Conservation (phyloP, 2,113 vertebrate genomes). For the Vimba vimba region DNA sequence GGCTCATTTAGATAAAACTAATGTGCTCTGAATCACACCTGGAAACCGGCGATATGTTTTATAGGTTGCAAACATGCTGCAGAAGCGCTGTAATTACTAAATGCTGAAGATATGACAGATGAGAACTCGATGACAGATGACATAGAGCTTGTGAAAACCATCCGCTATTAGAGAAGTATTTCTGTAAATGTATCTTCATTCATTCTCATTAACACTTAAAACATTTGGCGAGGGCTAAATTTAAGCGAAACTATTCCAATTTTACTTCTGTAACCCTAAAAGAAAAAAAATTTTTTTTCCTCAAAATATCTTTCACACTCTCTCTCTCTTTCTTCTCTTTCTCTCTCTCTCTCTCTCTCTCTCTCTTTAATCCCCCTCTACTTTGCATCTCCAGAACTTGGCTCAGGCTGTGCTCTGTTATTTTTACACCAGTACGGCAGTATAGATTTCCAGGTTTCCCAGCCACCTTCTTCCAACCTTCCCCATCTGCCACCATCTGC, state of each 20-base stretch:
- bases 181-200: conserved; percentile 33
- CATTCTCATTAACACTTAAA: conserved; percentile 49
- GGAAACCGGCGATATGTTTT: conserved; percentile 12
- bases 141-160: conserved; percentile 18
- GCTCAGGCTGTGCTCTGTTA: conserved; percentile 89
- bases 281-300: conserved; percentile 64
- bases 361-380: conserved; percentile 78
- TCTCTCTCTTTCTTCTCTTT: conserved; percentile 21
- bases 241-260: conserved; percentile 63
- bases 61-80: conserved; percentile 7
- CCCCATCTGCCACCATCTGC: conserved; percentile 99
- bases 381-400: conserved; percentile 89
- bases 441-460: conserved; percentile 97
- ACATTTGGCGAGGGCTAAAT: conserved; percentile 30
- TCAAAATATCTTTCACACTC: conserved; percentile 59
- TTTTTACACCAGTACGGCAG: conserved; percentile 94
- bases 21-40: conserved; percentile 4
- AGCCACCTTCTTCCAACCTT: conserved; percentile 99
- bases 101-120: conserved; percentile 18
- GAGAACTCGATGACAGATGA: conserved; percentile 10
- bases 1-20: not conserved
- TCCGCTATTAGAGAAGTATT: conserved; percentile 25
- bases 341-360: conserved; percentile 43
- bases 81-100: not conserved
- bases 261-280: conserved; percentile 67